Conservation (phyloP, 23 tunicate genomes). For the Ciona savignyi region DNA sequence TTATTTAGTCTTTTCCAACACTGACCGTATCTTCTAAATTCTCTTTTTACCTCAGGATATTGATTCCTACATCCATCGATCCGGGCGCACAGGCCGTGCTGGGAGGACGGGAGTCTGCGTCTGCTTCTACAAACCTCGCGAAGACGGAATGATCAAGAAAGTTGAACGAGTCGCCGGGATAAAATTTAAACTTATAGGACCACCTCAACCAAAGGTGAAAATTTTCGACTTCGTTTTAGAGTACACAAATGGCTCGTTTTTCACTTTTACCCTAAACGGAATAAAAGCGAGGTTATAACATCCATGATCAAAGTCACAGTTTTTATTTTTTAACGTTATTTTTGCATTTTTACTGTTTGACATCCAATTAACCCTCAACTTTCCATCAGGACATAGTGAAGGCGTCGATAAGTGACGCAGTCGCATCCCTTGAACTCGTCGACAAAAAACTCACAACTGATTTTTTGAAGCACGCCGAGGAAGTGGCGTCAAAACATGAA, state of each 20-base stretch:
- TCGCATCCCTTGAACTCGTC: constrained; percentile 44
- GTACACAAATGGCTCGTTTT: too few species aligned
- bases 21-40: background rate
- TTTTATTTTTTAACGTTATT: background rate
- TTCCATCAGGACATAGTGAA: constrained; percentile 70
- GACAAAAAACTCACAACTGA: constrained; percentile 27
- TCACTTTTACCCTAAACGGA: too few species aligned
- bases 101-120: constrained; percentile 80
- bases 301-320: background rate
- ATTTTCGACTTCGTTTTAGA: too few species aligned
- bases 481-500: constrained; percentile 43
- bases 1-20: background rate
- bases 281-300: too few species aligned
- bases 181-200: constrained; percentile 60
- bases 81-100: constrained; percentile 98
- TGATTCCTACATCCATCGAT: constrained; percentile 97
- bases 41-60: constrained; percentile 33
- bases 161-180: constrained; percentile 81
- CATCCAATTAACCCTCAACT: too few species aligned
- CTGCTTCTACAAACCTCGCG: constrained; percentile 80
- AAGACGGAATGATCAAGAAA: constrained; percentile 29
- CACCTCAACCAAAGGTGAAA: constrained; percentile 90
- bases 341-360: too few species aligned
- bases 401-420: constrained; percentile 54
- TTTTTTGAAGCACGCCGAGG: constrained; percentile 71